A percentile compares a stretch with the other conserved stretches of the same genome.
Conservation (phyloP, 2,888 invertebrate genomes). For the Drosophila testacea region DNA sequence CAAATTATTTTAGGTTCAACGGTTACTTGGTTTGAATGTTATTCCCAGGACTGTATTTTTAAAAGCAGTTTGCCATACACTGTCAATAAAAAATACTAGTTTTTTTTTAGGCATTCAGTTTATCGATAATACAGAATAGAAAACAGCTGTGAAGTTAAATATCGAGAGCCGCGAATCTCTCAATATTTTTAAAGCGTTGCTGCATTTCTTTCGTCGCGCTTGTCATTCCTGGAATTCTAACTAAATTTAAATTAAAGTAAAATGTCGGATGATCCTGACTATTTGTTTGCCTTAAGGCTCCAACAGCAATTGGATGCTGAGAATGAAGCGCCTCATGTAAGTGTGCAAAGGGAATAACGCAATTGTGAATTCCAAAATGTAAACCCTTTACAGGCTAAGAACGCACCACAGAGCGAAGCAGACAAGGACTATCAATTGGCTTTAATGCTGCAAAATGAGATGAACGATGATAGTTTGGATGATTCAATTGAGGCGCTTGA, state of each 20-base stretch:
- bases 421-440: slow-evolving; percentile 69
- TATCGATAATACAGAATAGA: neutral
- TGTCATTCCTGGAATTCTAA: neutral
- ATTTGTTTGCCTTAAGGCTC: slow-evolving; percentile 70
- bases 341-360: slow-evolving; percentile 1
- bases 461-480: slow-evolving; percentile 47
- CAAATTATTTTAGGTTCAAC: too few relatives aligned
- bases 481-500: slow-evolving; percentile 20
- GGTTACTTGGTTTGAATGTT: too few relatives aligned
- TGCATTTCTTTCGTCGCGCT: slow-evolving; percentile 2
- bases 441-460: slow-evolving; percentile 68
- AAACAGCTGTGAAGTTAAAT: slow-evolving; percentile 29
- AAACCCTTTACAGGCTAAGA: neutral
- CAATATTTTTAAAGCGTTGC: slow-evolving; percentile 42
- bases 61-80: neutral
- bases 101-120: neutral
- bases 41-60: neutral
- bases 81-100: neutral
- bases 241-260: neutral
- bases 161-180: slow-evolving; percentile 33
- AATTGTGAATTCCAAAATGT: neutral
- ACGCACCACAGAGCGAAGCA: slow-evolving; percentile 42
- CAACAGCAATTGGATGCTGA: slow-evolving; percentile 69
- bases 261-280: slow-evolving; percentile 80
- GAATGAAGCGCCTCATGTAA: slow-evolving; percentile 9